A percentile compares a stretch with the other conserved stretches of the same genome.
phyloP scores from a whole-genome alignment of 2,888 invertebrate genomes.

The Drosophila hamatofila region DNA sequence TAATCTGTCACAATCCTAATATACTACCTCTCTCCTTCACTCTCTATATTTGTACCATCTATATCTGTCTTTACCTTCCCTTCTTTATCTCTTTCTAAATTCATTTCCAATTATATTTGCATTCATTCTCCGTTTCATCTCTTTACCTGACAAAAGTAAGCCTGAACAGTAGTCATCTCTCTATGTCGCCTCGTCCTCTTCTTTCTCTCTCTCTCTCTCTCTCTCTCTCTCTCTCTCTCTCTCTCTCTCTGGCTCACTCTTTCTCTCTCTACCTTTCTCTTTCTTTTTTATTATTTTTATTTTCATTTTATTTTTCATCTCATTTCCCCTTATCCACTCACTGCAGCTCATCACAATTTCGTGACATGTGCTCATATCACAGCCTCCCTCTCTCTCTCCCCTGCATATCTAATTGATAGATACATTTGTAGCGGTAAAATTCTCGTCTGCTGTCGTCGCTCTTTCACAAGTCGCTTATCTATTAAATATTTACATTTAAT shows the following conservation, averaged over 20 bases:
- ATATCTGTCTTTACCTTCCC: neutral
- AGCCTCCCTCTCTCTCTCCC: neutral
- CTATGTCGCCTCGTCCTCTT: too few relatives aligned
- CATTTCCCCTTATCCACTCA: too few relatives aligned
- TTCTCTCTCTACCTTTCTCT: neutral
- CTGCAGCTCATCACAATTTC: neutral
- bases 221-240: neutral
- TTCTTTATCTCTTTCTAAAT: neutral
- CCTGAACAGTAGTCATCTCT: too few relatives aligned
- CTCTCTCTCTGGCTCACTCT: neutral
- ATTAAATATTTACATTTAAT: slow-evolving; percentile 27
- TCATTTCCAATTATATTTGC: neutral
- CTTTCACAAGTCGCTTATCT: slow-evolving; percentile 36
- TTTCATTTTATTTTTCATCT: too few relatives aligned
- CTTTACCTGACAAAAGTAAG: neutral
- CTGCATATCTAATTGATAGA: neutral
- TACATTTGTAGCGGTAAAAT: slow-evolving; percentile 18
- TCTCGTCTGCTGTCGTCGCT: neutral
- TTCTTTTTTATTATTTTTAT: neutral
- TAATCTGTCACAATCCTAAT: too few relatives aligned
- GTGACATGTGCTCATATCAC: neutral
- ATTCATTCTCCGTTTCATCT: neutral
- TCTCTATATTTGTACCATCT: too few relatives aligned
- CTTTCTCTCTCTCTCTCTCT: neutral
- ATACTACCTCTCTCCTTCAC: neutral